phyloP scores from a whole-genome alignment of 2,113 vertebrate genomes.

The Epinephelus cyanopodus region DNA sequence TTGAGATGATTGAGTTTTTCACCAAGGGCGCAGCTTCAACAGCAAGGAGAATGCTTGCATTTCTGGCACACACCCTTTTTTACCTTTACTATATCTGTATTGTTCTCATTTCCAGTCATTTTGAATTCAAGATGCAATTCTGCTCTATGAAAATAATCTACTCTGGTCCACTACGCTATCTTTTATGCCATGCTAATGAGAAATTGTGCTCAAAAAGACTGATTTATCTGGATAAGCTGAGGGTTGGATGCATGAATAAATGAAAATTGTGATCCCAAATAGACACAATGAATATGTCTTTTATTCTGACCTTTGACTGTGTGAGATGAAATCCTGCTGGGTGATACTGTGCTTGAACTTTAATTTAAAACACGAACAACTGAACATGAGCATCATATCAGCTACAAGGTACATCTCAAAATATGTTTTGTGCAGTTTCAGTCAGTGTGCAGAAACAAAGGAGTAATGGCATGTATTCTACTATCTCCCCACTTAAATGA shows the following conservation, averaged over 20 bases:
- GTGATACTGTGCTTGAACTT: neutral
- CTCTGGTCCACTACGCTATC: neutral
- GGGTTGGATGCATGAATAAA: slow-evolving; percentile 34
- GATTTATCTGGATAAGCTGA: slow-evolving; percentile 26
- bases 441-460: neutral
- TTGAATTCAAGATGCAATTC: slow-evolving; percentile 17
- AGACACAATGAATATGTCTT: slow-evolving; percentile 16
- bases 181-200: slow-evolving; percentile 38
- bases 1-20: neutral
- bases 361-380: neutral
- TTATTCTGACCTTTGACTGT: slow-evolving; percentile 6
- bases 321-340: slow-evolving; percentile 6
- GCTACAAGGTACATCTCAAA: neutral
- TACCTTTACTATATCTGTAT: neutral
- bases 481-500: no score
- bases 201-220: slow-evolving; percentile 4
- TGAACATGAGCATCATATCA: neutral
- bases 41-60: slow-evolving; percentile 1
- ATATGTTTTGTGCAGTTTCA: neutral
- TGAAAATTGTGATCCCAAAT: slow-evolving; percentile 8
- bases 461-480: no score
- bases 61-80: neutral
- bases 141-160: neutral
- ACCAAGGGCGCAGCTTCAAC: neutral
- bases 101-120: neutral